Percentiles rank a stretch among this genome's conserved stretches.
These are phyloP conservation scores for Euschistus heros DNA, from an alignment of 1,140 invertebrate species.

Conservation along the genomic window DNA sequence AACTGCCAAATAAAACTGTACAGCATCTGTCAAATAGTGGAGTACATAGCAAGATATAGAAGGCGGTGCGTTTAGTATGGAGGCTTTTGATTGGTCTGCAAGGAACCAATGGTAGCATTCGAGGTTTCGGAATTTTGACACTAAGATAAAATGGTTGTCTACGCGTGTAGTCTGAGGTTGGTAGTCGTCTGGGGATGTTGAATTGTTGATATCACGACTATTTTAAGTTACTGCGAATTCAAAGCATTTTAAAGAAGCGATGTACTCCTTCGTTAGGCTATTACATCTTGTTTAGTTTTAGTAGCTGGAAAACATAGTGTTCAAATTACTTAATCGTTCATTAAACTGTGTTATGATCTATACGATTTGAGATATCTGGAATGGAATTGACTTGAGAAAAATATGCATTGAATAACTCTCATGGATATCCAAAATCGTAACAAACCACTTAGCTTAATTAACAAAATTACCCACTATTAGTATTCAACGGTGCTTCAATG, in stretches of 20 bases:
- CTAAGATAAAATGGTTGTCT: slow-evolving; percentile 12
- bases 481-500: slow-evolving; percentile 7
- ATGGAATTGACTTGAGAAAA: no score
- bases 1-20: no score
- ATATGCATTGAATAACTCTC: background rate
- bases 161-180: slow-evolving; percentile 7
- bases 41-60: background rate
- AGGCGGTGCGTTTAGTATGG: background rate
- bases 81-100: background rate
- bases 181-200: background rate
- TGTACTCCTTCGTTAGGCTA: no score
- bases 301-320: no score
- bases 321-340: no score
- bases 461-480: background rate
- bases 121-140: slow-evolving; percentile 8
- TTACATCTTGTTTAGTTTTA: no score
- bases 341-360: no score
- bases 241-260: no score
- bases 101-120: background rate
- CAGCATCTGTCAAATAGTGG: background rate
- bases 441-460: background rate
- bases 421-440: background rate
- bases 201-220: no score
- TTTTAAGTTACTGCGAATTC: no score
- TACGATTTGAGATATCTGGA: no score